These are phyloP conservation scores for Nettapus auritus DNA, from an alignment of 2,113 vertebrate genomes.

Conservation along the genomic window DNA sequence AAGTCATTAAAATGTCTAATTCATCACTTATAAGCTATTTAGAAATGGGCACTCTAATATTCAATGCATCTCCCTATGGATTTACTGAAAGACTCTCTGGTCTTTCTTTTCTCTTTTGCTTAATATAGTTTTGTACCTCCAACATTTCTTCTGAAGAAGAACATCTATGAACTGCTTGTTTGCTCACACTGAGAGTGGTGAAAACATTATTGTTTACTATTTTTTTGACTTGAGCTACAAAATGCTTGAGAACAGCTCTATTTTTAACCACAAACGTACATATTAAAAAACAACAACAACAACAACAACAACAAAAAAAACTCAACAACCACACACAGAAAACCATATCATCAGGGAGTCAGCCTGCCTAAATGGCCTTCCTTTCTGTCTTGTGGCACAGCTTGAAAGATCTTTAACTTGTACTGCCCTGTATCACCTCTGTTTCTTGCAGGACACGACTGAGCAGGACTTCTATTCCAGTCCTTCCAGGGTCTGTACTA, in stretches of 20 bases:
- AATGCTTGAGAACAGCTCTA: rapidly evolving
- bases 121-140: not conserved
- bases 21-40: not conserved
- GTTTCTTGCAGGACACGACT: not conserved
- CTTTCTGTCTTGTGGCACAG: not conserved
- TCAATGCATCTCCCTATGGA: not conserved
- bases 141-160: not conserved
- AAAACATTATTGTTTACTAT: not conserved
- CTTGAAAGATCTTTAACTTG: not conserved
- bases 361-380: not conserved
- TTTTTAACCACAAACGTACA: not conserved
- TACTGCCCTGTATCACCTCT: no score
- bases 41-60: not conserved
- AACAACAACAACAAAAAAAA: not conserved
- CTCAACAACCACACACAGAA: not conserved
- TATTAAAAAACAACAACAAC: not conserved
- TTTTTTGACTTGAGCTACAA: not conserved
- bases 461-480: not conserved
- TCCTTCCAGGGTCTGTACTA: not conserved
- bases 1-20: not conserved
- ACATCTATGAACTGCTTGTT: not conserved
- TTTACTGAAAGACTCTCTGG: not conserved
- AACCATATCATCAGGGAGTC: not conserved
- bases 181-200: not conserved
- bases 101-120: not conserved